phyloP scores from a whole-genome alignment of 2,888 invertebrate genomes.

The Ochlodes sylvanus region DNA sequence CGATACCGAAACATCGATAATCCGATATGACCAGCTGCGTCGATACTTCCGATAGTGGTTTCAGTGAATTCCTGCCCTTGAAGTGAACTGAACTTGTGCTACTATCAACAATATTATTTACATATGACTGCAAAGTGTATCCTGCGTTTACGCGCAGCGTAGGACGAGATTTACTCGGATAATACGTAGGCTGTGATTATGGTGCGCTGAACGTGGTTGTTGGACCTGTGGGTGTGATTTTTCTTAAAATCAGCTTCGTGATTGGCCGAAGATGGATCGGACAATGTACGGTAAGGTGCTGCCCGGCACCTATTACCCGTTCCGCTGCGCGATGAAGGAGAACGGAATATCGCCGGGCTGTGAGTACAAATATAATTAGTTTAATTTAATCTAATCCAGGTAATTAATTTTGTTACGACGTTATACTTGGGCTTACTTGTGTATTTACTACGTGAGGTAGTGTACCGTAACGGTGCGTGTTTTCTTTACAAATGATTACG shows the following conservation, averaged over 20 bases:
- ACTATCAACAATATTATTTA: slow-evolving; percentile 42
- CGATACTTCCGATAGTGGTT: slow-evolving; percentile 44
- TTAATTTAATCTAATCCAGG: slow-evolving; percentile 33
- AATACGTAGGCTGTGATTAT: slow-evolving; percentile 78
- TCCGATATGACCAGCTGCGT: slow-evolving; percentile 44
- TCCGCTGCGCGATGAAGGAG: slow-evolving; percentile 92
- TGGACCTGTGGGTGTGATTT: slow-evolving; percentile 75
- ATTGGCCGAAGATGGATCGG: slow-evolving; percentile 90
- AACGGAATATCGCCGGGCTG: slow-evolving; percentile 94
- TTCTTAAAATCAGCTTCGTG: slow-evolving; percentile 69
- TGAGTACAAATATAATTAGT: slow-evolving; percentile 84
- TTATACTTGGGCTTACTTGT: slow-evolving; percentile 42
- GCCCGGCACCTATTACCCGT: slow-evolving; percentile 94
- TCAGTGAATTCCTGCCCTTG: slow-evolving; percentile 57
- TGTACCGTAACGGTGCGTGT: slow-evolving; percentile 49
- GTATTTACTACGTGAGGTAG: slow-evolving; percentile 50
- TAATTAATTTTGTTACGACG: slow-evolving; percentile 3
- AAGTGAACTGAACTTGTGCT: slow-evolving; percentile 41
- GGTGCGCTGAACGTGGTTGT: slow-evolving; percentile 73
- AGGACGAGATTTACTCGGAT: slow-evolving; percentile 56
- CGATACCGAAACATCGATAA: slow-evolving; percentile 62
- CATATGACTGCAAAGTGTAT: slow-evolving; percentile 55
- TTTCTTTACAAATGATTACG: slow-evolving; percentile 53
- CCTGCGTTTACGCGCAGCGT: slow-evolving; percentile 56
- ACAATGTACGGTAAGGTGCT: slow-evolving; percentile 95